Conservation (phyloP, 1,140 invertebrate species). For the Manduca sexta region DNA sequence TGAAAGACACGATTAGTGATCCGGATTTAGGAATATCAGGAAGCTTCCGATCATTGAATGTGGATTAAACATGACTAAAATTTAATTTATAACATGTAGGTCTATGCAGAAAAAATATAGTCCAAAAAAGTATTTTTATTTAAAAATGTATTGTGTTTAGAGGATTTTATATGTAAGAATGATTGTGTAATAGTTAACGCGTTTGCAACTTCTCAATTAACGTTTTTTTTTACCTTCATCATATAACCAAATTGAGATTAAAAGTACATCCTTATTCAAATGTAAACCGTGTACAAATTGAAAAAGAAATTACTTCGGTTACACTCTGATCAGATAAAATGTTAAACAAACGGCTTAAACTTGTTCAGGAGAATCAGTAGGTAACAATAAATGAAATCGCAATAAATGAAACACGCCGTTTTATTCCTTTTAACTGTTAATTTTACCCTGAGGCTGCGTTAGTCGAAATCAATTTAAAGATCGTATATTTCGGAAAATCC, state of each 20-base stretch:
- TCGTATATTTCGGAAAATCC: background rate
- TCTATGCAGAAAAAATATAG: too few relatives aligned
- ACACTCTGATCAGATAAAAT: background rate
- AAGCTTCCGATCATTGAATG: slow-evolving; percentile 29
- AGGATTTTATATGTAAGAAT: too few relatives aligned
- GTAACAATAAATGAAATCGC: background rate
- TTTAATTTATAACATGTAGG: too few relatives aligned
- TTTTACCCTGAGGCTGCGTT: background rate
- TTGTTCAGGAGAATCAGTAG: background rate
- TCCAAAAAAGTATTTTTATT: too few relatives aligned
- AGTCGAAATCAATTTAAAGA: background rate
- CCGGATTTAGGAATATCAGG: slow-evolving; percentile 33
- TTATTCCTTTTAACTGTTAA: background rate
- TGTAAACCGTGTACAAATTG: too few relatives aligned
- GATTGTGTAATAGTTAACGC: too few relatives aligned
- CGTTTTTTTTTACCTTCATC: too few relatives aligned
- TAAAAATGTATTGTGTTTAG: too few relatives aligned
- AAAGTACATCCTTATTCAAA: too few relatives aligned
- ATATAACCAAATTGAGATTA: too few relatives aligned
- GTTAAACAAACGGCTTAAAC: background rate
- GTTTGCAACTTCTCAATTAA: too few relatives aligned
- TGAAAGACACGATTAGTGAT: slow-evolving; percentile 24
- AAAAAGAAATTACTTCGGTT: too few relatives aligned
- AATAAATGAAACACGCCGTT: background rate
- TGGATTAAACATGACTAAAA: slow-evolving; percentile 34